These are phyloP conservation scores for Cantharis flavilabris DNA, from an alignment of 2,888 invertebrate species.

Conservation along the genomic window DNA sequence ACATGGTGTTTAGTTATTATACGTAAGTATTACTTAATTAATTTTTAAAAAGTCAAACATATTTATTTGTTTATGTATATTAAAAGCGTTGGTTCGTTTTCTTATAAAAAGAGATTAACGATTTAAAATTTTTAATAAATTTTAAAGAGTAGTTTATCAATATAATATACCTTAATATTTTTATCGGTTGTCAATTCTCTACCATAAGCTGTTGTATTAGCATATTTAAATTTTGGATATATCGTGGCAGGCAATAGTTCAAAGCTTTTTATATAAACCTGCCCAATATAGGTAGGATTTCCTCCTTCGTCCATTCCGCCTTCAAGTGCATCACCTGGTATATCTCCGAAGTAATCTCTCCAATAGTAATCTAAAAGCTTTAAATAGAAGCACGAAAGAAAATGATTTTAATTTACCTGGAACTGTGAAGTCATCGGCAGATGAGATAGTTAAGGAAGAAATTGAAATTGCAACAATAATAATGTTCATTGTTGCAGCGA, in stretches of 20 bases:
- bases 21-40: too few relatives aligned
- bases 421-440: background rate
- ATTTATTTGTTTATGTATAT: background rate
- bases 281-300: constrained; percentile 18
- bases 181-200: background rate
- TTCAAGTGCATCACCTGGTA: constrained; percentile 25
- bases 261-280: background rate
- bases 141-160: background rate
- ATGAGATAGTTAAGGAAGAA: background rate
- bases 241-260: background rate
- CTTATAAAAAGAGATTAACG: background rate
- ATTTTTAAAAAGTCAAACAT: background rate
- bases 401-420: background rate
- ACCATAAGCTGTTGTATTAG: background rate
- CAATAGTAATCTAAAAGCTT: constrained; percentile 28
- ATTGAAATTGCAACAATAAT: background rate
- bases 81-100: background rate
- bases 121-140: background rate
- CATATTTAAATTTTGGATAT: background rate
- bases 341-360: constrained; percentile 15
- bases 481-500: background rate
- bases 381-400: background rate
- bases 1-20: background rate
- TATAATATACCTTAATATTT: background rate
- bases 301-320: constrained; percentile 17